Evolutionary conservation across 2,113 vertebrate species (phyloP).

Genomic region (Chamaea fasciata): DNA sequence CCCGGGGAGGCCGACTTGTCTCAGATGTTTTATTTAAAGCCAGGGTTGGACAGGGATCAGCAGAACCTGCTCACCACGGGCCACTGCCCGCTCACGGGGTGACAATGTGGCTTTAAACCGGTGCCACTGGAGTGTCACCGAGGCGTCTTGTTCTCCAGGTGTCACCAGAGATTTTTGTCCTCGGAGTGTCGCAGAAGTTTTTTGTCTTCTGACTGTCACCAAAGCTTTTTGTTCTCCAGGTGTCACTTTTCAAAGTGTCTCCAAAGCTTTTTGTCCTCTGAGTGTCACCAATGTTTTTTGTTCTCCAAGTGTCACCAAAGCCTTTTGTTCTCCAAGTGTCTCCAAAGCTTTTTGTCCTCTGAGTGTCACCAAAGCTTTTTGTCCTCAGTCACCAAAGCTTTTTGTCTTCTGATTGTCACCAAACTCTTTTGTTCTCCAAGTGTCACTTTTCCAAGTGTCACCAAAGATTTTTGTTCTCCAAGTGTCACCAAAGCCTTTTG

Average conservation of each 20-base stretch:
- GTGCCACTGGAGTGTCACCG: accelerated
- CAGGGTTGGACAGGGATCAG: neutral
- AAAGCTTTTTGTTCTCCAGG: neutral
- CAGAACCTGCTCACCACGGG: neutral
- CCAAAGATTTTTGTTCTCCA: neutral
- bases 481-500: no score
- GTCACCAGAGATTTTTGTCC: neutral
- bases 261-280: neutral
- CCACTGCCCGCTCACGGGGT: neutral
- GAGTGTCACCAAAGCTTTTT: neutral
- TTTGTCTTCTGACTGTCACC: neutral
- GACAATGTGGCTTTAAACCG: accelerated
- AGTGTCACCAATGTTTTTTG: no score
- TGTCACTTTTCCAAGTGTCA: neutral
- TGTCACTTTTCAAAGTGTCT: neutral
- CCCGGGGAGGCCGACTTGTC: neutral
- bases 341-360: no score
- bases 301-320: neutral
- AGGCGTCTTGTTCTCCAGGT: no score
- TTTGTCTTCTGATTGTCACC: neutral
- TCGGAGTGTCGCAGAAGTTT: neutral
- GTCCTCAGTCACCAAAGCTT: neutral
- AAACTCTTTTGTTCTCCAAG: neutral
- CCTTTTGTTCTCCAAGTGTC: neutral
- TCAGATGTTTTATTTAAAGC: neutral